These are phyloP conservation scores for Pogonocherus hispidulus DNA, from an alignment of 2,888 invertebrate species.

Conservation along the genomic window DNA sequence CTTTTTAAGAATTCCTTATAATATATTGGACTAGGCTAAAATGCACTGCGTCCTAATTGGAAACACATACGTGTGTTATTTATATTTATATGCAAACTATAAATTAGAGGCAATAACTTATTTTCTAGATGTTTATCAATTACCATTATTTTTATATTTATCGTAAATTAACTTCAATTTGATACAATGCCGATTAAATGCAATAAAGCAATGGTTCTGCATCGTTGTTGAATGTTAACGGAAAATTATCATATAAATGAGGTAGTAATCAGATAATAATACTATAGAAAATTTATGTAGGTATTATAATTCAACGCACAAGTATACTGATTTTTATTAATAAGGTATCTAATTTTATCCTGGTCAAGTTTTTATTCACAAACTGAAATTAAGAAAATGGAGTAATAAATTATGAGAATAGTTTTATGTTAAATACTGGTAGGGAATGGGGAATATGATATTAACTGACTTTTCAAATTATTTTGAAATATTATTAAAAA, in stretches of 20 bases:
- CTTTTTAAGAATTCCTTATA: neutral
- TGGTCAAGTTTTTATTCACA: no score
- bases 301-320: neutral
- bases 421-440: no score
- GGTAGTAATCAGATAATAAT: neutral
- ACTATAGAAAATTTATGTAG: neutral
- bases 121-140: neutral
- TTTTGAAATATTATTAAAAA: no score
- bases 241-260: neutral
- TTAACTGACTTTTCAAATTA: no score
- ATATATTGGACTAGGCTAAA: neutral
- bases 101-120: neutral
- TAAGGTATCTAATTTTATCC: no score
- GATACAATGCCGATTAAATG: neutral
- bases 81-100: neutral
- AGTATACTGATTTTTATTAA: no score
- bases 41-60: neutral
- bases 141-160: neutral
- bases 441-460: no score
- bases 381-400: no score
- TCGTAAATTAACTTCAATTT: neutral
- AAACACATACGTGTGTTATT: neutral
- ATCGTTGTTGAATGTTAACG: neutral
- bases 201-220: neutral
- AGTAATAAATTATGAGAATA: no score